Conservation (phyloP, 2,888 invertebrate genomes). For the Dorcus parallelipipedus region DNA sequence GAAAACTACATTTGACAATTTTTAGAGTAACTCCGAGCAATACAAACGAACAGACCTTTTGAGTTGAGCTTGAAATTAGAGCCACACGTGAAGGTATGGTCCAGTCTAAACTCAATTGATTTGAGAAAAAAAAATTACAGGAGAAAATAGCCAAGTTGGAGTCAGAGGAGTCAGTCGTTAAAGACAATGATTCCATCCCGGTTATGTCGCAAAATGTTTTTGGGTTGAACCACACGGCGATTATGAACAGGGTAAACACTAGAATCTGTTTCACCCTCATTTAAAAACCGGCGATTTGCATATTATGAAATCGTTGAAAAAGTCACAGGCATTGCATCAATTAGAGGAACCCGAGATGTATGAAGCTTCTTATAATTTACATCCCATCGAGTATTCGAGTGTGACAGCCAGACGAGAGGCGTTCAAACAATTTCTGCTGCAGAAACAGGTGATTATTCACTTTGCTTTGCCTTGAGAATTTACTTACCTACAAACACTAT, state of each 20-base stretch:
- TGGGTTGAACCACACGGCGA: conserved; percentile 64
- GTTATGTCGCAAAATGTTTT: conserved; percentile 68
- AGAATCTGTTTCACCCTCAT: no score
- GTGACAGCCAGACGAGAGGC: conserved; percentile 49
- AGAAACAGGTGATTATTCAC: conserved; percentile 48
- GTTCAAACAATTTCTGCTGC: conserved; percentile 55
- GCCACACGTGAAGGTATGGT: conserved; percentile 50
- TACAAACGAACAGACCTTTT: no score
- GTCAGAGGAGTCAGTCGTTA: conserved; percentile 2
- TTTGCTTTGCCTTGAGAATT: no score
- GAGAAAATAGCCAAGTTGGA: conserved; percentile 33
- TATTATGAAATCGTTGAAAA: conserved; percentile 39
- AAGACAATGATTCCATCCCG: conserved; percentile 52
- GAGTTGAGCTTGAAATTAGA: conserved; percentile 52
- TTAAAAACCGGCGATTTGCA: conserved; percentile 21
- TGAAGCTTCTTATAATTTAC: conserved; percentile 27
- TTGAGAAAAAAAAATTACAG: conserved; percentile 6
- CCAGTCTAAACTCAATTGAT: background rate
- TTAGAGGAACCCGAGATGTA: conserved; percentile 7
- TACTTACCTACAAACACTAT: no score
- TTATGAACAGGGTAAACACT: conserved; percentile 50
- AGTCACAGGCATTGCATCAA: conserved; percentile 36
- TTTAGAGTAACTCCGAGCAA: no score
- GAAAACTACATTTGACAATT: no score
- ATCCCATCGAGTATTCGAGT: conserved; percentile 33